These are phyloP conservation scores for Oryzias woworae DNA, from an alignment of 2,113 vertebrate species.

Conservation along the genomic window DNA sequence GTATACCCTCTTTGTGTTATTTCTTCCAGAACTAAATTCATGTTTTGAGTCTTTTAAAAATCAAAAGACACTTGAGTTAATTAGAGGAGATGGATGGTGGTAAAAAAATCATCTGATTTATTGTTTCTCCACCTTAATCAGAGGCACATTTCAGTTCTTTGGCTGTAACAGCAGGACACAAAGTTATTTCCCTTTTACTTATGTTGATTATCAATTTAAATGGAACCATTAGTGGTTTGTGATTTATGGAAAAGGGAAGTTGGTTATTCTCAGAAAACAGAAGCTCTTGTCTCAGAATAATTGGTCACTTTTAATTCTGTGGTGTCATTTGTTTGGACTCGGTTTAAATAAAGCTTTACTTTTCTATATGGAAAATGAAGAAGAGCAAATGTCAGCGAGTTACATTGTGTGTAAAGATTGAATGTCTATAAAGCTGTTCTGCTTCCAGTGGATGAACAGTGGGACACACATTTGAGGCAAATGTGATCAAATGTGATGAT, in stretches of 20 bases:
- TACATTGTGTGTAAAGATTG: constrained; percentile 14
- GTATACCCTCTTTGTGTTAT: too few relatives aligned
- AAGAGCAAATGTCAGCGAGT: constrained; percentile 6
- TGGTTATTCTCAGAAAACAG: constrained; percentile 48
- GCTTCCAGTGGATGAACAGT: constrained; percentile 11
- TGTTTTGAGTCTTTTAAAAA: too few relatives aligned
- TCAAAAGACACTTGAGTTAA: too few relatives aligned
- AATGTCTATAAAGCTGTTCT: constrained; percentile 16
- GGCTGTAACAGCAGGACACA: constrained; percentile 5
- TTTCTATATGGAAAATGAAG: constrained; percentile 11
- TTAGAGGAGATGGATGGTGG: constrained; percentile 16
- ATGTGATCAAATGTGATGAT: too few relatives aligned
- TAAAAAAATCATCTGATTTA: constrained; percentile 24
- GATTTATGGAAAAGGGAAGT: constrained; percentile 55
- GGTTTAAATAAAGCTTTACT: constrained; percentile 2
- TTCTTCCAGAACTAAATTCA: too few relatives aligned
- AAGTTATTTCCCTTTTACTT: constrained; percentile 36
- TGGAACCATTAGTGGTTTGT: constrained; percentile 45
- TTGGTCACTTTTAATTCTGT: constrained; percentile 8
- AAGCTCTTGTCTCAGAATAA: constrained; percentile 7
- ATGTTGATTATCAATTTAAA: constrained; percentile 51
- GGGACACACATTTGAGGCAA: constrained; percentile 10
- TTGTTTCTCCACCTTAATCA: constrained; percentile 32
- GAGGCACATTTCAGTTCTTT: not conserved
- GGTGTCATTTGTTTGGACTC: constrained; percentile 5